Conservation (phyloP, 2,797 vertebrate genomes). For the Anguilla pacifica region DNA sequence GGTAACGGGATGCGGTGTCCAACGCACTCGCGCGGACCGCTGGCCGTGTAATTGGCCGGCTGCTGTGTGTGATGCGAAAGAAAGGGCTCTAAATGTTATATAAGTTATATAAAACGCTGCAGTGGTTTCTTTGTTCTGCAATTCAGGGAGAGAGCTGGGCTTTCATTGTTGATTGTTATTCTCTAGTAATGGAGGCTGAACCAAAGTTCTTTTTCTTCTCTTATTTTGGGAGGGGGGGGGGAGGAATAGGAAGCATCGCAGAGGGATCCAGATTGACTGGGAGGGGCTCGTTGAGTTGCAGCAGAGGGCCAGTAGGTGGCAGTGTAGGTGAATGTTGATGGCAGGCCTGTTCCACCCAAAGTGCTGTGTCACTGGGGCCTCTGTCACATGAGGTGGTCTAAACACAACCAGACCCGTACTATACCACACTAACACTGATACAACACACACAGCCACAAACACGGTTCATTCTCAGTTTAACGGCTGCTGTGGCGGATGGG, state of each 20-base stretch:
- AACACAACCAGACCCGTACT: neutral
- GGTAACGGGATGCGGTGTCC: neutral
- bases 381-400: constrained; percentile 52
- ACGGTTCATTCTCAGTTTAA: neutral
- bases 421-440: neutral
- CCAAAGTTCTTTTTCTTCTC: neutral
- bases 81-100: neutral
- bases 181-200: neutral
- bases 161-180: neutral
- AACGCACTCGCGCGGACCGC: neutral
- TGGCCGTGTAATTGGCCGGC: neutral
- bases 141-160: neutral
- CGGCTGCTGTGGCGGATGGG: neutral
- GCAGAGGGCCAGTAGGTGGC: constrained; percentile 61
- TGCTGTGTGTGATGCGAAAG: neutral
- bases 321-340: constrained; percentile 44
- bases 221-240: neutral
- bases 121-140: neutral
- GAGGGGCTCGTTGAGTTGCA: neutral
- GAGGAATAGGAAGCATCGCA: neutral
- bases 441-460: neutral
- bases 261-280: neutral
- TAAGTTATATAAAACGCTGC: neutral
- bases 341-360: neutral
- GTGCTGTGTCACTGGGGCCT: constrained; percentile 18